Conservation (phyloP, 2,113 vertebrate genomes). For the Corythoichthys haematopterus region DNA sequence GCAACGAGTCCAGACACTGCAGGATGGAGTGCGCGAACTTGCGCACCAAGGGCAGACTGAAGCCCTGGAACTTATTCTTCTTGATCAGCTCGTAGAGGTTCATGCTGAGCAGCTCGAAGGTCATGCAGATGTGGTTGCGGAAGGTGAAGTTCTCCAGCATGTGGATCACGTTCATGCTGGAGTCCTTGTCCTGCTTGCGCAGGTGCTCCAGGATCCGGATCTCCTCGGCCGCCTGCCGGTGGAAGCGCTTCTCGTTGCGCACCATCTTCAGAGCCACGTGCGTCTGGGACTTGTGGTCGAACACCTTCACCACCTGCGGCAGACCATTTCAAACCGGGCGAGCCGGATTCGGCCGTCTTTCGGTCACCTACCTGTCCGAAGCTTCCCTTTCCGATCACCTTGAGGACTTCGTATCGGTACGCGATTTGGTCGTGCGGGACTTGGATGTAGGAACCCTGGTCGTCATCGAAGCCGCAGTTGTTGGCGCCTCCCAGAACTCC, state of each 20-base stretch:
- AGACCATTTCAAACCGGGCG: too few species aligned
- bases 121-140: constrained; percentile 99
- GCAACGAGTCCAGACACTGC: constrained; percentile 94
- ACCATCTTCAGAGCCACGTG: constrained; percentile 98
- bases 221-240: constrained; percentile 96
- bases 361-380: constrained; percentile 80
- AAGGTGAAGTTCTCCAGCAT: constrained; percentile 99
- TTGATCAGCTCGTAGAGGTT: constrained; percentile 99
- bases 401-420: constrained; percentile 94
- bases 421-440: constrained; percentile 93
- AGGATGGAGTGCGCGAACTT: constrained; percentile 98
- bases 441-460: constrained; percentile 96
- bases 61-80: constrained; percentile 99
- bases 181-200: constrained; percentile 95
- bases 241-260: constrained; percentile 97
- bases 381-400: constrained; percentile 97
- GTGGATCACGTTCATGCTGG: constrained; percentile 97
- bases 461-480: constrained; percentile 92
- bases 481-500: constrained; percentile 90
- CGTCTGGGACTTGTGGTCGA: constrained; percentile 90
- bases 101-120: constrained; percentile 97
- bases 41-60: constrained; percentile 94
- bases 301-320: constrained; percentile 88
- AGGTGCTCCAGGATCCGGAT: constrained; percentile 96
- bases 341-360: not conserved